A percentile compares a stretch with the other conserved stretches of the same genome.
Evolutionary conservation across 2,888 invertebrate genomes (phyloP).

Genomic region (Morinoia aosen): DNA sequence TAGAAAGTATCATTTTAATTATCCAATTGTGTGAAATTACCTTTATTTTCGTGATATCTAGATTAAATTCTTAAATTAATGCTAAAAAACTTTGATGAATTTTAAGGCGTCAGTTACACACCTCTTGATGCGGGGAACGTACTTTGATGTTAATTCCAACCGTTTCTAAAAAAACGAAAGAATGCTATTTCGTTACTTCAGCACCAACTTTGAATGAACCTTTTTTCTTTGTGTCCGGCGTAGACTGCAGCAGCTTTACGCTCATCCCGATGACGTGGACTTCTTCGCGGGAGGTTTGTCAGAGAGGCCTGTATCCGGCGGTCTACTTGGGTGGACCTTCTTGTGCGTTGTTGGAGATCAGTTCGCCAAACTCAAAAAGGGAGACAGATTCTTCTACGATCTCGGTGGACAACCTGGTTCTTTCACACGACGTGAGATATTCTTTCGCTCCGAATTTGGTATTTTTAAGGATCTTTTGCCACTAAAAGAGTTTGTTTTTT

Average conservation of each 20-base stretch:
- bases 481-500: too few species aligned
- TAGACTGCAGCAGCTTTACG: conserved; percentile 68
- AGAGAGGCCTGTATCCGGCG: conserved; percentile 70
- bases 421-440: conserved; percentile 58
- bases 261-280: conserved; percentile 73
- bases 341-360: conserved; percentile 78
- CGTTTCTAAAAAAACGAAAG: too few species aligned
- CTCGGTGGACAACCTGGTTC: conserved; percentile 64
- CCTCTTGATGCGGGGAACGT: too few species aligned
- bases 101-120: too few species aligned
- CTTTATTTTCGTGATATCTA: neutral
- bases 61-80: neutral
- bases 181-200: neutral
- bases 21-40: too few species aligned
- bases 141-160: too few species aligned
- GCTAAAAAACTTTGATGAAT: too few species aligned
- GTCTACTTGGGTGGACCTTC: conserved; percentile 67
- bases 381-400: conserved; percentile 70
- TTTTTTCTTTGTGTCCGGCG: neutral
- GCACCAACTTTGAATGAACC: neutral
- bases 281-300: conserved; percentile 73
- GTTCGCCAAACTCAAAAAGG: conserved; percentile 80
- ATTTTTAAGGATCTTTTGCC: too few species aligned
- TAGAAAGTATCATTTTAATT: too few species aligned
- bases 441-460: neutral